Evolutionary conservation across 2,888 invertebrate genomes (phyloP).

Genomic region (Thumatha senex): DNA sequence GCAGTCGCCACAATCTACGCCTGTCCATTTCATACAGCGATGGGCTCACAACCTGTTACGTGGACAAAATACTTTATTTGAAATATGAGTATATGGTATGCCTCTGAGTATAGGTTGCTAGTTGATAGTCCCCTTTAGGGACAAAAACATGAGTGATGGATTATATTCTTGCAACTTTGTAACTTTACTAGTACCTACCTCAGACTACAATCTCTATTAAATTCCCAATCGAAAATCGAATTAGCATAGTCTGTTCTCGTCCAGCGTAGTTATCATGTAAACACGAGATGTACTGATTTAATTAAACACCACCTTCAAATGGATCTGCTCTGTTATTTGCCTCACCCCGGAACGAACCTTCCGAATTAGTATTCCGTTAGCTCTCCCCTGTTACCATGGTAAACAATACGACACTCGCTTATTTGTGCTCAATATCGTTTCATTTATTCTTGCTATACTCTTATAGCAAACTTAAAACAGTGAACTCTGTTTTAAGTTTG

Average conservation of each 20-base stretch:
- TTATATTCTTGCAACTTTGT: no score
- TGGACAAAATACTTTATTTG: no score
- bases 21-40: no score
- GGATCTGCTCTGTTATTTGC: constrained; percentile 39
- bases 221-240: constrained; percentile 21
- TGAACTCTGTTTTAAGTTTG: not conserved
- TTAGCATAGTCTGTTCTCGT: constrained; percentile 29
- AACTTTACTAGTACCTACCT: no score
- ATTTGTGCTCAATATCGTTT: constrained; percentile 32
- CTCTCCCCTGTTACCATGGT: constrained; percentile 34
- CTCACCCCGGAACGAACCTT: constrained; percentile 31
- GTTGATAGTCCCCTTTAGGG: no score
- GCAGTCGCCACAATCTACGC: no score
- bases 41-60: no score
- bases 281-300: constrained; percentile 47
- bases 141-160: no score
- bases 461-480: no score
- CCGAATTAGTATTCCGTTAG: constrained; percentile 47
- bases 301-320: constrained; percentile 43
- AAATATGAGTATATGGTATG: no score
- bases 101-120: no score
- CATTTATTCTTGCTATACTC: constrained; percentile 13
- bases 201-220: not conserved
- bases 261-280: constrained; percentile 35
- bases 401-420: constrained; percentile 44